Evolutionary conservation across 2,888 invertebrate species (phyloP), one percentile per base, ranked within the genome.

Genomic region (Hydroisotoma schaefferi): DNA sequence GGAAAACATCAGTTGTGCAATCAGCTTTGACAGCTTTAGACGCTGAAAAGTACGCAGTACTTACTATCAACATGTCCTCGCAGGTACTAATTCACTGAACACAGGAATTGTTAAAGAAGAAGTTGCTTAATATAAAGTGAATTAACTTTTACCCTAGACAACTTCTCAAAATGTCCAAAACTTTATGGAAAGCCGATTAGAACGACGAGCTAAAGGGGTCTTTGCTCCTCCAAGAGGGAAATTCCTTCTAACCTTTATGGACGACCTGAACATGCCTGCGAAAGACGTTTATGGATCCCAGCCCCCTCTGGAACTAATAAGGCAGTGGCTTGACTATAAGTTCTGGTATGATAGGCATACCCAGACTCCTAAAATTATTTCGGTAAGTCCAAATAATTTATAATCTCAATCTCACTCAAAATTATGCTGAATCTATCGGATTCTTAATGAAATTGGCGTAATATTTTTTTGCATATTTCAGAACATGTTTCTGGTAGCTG

Each of bases 241-340:
- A 79, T 86, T 81, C 68, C 84, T 94, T 84, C 83, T 93, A 59
- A 84, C 87, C 8, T 92, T 91, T 76, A 84, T 94, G 84, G 94
- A 94, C 76, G 93, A 94, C 76, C 86, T 94, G 73, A 93, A 93
- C 79, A 92, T 93, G 91, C 93, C 93, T 0, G 88, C 87, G 6
- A 88, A 89, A 69, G 93, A 94, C 74, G 82, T 82, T 15, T 93
- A 90, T 75, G 93, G 92, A 0, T 90, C 92, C 0, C 92, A 93
- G 76, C 91, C 93, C 4, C 90, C 93, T 0, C 78, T 94, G 6
- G 93, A 94, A 76, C 79, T 93, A 48, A 80, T 93, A 52, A 80
- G 88, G 20, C 86, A 91, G 72, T 91, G 90, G 90, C 82, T 90
- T 59, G 91, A 90, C 78, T 91, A 93, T 74, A 87, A 87, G 1